Base-by-base conservation (phyloP, 1,140 invertebrate species). In the Drosophila insularis region DNA sequence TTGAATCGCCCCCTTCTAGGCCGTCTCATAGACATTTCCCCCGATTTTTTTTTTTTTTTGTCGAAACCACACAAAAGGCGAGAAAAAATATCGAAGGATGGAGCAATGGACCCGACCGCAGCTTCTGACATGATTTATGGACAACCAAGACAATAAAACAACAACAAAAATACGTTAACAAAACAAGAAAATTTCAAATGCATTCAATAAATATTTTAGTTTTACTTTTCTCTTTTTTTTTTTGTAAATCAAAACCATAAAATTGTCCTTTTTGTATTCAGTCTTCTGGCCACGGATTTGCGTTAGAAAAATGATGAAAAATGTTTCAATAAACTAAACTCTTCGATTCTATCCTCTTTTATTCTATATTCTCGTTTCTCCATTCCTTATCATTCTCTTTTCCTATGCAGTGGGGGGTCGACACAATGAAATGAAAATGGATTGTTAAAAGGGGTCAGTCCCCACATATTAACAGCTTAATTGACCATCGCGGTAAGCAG, bases 111-210 rank as follows among this genome's bases (percentile, higher is more conserved):
- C 54, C 54, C 68, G 65, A 85, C 81, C 81, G 70, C 74, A 78
- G 66, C 68, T 68, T 58, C 21, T 74, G 81, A 71, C 81, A 78
- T 87, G 82, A 87, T 87, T 89, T 82, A 87, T 87, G 82, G 73
- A 54, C 35, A 35, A 78, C 56, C 43, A 63, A 11, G 14, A 46
- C 14, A 46, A 17, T 4, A 46, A 46, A 46, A 17, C 14, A 46
- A 8, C 27, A 27, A 27, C 27, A 27, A 27, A 27, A 27, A 27
- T 27, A 27, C 27, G 27, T 27, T 27, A 27, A 27, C 27, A 60
- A 46, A 46, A 37, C 32, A 4, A 37, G 27, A 27, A 74, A 55
- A 74, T 37, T 35, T 7, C 27, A 50, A 53, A 32, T 50, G 43
- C 43, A 50, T 50, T 50, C 17, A 50, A 50, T 8, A 50, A 17